Evolutionary conservation across 1,140 invertebrate species (phyloP), one percentile per base, ranked within the genome.

Genomic region (Anagrus nilaparvatae): DNA sequence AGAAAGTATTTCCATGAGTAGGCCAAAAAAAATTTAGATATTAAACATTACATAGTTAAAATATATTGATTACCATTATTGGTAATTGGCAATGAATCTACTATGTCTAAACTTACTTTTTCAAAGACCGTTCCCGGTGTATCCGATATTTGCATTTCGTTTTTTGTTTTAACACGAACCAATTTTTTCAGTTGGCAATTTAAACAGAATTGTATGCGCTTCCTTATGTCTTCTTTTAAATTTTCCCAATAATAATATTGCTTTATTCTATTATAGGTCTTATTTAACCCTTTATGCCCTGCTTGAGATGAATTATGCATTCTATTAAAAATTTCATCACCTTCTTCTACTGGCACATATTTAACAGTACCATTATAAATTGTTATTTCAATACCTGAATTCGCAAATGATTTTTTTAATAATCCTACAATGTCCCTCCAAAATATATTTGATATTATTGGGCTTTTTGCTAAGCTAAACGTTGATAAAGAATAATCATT

Each of bases 1-100:
- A 52, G 16, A 43, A 52, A 1, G 50, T 44, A 18, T 50, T n/a
- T n/a, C 50, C 47, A 8, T 24, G 24, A 14, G 44, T 40, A 19
- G 6, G 21, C 39, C 0, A 47, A 13, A 1, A 24, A 47, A 27
- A 37, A 44, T 44, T 50, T 47, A 0, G 45, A 40, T 10, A 50
- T 5, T 3, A 37, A 13, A 36, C 41, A 30, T 28, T 34, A 24
- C 9, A 42, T 27, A 1, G 32, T 42, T 2, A 42, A 19, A 2
- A 35, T n/a, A 10, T 43, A 24, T 2, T 10, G 12, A 8, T 30
- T 21, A 2, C 25, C 33, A 20, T 18, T 20, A 3, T 14, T 10
- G 7, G 33, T 43, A 2, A 20, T 27, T 12, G 30, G 35, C 43
- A n/a, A n/a, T n/a, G n/a, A n/a, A n/a, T n/a, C n/a, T n/a, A n/a